Percentiles rank a stretch among this genome's conserved stretches.
phyloP scores from a whole-genome alignment of 2,797 vertebrate genomes.

The Pogonophryne albipinna region DNA sequence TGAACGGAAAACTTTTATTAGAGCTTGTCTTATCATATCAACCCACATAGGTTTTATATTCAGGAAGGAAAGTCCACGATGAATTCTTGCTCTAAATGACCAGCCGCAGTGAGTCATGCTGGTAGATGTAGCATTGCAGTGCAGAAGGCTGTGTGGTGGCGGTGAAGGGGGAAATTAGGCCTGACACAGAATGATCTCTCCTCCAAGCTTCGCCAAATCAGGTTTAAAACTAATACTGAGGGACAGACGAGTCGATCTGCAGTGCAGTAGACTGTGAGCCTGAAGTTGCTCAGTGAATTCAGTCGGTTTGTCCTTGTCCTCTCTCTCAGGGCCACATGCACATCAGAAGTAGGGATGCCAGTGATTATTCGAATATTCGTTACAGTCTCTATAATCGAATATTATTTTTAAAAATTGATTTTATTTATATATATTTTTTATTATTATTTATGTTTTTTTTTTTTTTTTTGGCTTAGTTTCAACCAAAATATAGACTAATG shows the following conservation, averaged over 20 bases:
- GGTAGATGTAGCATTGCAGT: constrained; percentile 20
- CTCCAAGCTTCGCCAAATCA: constrained; percentile 49
- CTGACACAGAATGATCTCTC: constrained; percentile 57
- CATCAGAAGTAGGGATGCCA: background rate
- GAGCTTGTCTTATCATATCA: background rate
- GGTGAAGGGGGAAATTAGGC: constrained; percentile 51
- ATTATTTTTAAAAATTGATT: no score
- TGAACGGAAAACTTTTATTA: background rate
- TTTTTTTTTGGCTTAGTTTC: no score
- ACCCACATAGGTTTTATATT: constrained; percentile 3
- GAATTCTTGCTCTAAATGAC: constrained; percentile 25
- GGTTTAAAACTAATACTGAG: constrained; percentile 52
- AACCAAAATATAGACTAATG: no score
- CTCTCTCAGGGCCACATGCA: constrained; percentile 12
- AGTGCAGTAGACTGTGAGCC: constrained; percentile 28
- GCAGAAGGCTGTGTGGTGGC: constrained; percentile 4
- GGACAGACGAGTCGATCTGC: constrained; percentile 43
- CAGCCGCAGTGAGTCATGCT: constrained; percentile 42
- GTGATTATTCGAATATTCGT: no score
- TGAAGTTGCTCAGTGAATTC: constrained; percentile 23
- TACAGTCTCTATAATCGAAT: no score
- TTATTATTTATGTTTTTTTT: no score
- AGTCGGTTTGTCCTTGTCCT: constrained; percentile 31
- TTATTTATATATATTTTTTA: no score
- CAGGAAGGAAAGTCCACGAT: constrained; percentile 12